Conservation (phyloP, 2,888 invertebrate species). For the Diaperis boleti region DNA sequence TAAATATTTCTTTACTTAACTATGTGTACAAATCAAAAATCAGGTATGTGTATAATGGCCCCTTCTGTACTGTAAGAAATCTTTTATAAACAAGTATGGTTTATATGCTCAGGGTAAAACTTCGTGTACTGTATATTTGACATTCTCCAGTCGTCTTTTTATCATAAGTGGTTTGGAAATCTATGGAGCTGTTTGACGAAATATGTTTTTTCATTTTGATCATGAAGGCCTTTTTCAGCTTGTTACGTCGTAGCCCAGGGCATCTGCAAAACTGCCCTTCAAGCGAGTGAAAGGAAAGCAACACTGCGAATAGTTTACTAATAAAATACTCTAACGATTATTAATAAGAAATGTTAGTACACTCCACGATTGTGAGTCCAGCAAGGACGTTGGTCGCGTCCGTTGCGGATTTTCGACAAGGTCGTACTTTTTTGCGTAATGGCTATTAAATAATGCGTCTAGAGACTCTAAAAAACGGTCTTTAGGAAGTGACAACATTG, state of each 20-base stretch:
- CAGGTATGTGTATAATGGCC: too few relatives aligned
- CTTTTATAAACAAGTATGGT: too few relatives aligned
- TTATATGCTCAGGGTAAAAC: too few relatives aligned
- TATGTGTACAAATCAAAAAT: too few relatives aligned
- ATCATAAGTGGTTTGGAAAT: too few relatives aligned
- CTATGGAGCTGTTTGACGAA: too few relatives aligned
- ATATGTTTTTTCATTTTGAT: too few relatives aligned
- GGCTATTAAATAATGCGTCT: conserved; percentile 17
- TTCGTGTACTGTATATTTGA: too few relatives aligned
- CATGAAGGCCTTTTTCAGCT: too few relatives aligned
- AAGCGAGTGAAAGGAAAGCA: conserved; percentile 25
- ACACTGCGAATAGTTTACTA: conserved; percentile 2
- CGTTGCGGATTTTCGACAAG: conserved; percentile 41
- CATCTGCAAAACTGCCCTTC: conserved; percentile 26
- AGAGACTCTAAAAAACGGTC: conserved; percentile 3
- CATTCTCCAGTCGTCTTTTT: too few relatives aligned
- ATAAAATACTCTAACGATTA: conserved; percentile 17
- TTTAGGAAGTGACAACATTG: conserved; percentile 10
- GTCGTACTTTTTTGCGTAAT: conserved; percentile 21
- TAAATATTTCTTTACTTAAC: too few relatives aligned
- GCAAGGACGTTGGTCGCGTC: conserved; percentile 39
- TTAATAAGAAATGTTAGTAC: conserved; percentile 36
- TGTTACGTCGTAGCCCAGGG: conserved; percentile 22
- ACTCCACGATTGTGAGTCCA: conserved; percentile 6
- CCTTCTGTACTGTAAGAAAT: too few relatives aligned